Evolutionary conservation across 2,113 vertebrate genomes (phyloP).

Genomic region (Ictalurus furcatus): DNA sequence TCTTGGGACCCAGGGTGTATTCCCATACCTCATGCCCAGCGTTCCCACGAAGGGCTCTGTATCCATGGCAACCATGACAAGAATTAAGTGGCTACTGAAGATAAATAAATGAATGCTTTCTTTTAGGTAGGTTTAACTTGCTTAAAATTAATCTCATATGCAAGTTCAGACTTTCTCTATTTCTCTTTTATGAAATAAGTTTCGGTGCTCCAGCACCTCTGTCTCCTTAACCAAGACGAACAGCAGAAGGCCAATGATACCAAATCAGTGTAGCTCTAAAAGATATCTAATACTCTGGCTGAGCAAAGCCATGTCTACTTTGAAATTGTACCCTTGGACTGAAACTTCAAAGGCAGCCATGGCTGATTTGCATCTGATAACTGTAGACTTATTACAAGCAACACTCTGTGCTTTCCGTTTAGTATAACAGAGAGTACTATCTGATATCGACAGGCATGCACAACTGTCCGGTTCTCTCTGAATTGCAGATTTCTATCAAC

Average conservation of each 20-base stretch:
- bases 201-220: background rate
- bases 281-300: constrained; percentile 2
- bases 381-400: constrained; percentile 9
- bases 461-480: constrained; percentile 2
- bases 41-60: background rate
- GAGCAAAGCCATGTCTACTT: constrained; percentile 30
- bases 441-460: constrained; percentile 26
- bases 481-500: constrained; percentile 16
- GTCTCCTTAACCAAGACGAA: background rate
- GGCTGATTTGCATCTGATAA: constrained; percentile 51
- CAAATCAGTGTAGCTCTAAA: background rate
- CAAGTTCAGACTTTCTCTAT: background rate
- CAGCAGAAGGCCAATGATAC: background rate
- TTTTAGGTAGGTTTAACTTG: background rate
- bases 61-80: background rate
- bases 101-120: background rate
- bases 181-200: background rate
- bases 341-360: constrained; percentile 47
- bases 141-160: background rate
- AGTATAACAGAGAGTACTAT: constrained; percentile 8
- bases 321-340: constrained; percentile 44
- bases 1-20: background rate
- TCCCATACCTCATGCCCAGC: background rate
- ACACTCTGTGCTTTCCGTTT: constrained; percentile 15
- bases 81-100: background rate